Conservation (phyloP, 2,113 vertebrate species). For the Salvelinus namaycush region DNA sequence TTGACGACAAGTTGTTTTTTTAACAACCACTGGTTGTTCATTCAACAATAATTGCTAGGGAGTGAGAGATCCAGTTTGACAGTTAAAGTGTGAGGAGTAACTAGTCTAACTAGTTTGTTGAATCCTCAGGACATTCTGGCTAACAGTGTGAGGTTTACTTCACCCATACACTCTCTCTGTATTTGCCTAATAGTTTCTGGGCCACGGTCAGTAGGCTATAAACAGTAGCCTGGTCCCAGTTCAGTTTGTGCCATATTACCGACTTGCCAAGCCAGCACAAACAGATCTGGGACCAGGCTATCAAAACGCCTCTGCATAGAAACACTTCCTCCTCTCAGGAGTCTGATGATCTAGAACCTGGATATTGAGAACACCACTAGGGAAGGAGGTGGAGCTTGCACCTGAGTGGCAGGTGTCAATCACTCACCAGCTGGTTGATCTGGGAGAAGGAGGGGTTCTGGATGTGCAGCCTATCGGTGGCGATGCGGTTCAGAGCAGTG, state of each 20-base stretch:
- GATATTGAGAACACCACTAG: neutral
- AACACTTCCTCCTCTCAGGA: neutral
- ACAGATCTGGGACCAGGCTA: no score
- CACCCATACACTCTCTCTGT: neutral
- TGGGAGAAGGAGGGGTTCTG: constrained; percentile 97
- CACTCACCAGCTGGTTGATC: constrained; percentile 96
- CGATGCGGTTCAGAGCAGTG: constrained; percentile 92
- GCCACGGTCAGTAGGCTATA: neutral
- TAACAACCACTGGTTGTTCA: neutral
- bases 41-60: neutral
- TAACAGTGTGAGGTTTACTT: neutral
- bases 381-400: neutral
- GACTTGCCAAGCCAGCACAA: no score
- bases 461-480: constrained; percentile 94
- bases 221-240: neutral
- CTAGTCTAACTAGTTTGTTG: constrained; percentile 52
- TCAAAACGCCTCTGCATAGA: no score
- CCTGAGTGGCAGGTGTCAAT: neutral
- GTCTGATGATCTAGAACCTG: neutral
- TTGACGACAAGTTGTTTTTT: no score
- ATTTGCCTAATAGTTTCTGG: neutral
- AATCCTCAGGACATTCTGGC: constrained; percentile 5
- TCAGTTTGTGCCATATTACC: no score
- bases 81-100: constrained; percentile 11
- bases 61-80: constrained; percentile 34